These are phyloP conservation scores for Oligia strigilis DNA, from an alignment of 2,888 invertebrate species.

Conservation along the genomic window DNA sequence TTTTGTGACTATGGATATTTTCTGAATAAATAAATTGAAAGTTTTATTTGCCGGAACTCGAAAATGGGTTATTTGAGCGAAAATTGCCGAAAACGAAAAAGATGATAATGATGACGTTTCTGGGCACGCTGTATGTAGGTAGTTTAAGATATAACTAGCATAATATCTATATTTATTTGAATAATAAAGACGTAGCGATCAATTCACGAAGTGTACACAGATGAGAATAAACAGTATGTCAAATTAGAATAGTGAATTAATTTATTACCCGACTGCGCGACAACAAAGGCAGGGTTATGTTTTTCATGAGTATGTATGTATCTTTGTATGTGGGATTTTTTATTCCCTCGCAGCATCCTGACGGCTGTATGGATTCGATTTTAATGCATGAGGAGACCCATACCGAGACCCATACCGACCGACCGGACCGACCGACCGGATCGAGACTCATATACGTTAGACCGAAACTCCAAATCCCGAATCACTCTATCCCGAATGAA, in stretches of 20 bases:
- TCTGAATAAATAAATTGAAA: too few relatives aligned
- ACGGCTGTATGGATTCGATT: background rate
- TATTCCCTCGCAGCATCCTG: background rate
- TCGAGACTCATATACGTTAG: too few relatives aligned
- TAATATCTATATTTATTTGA: constrained; percentile 12
- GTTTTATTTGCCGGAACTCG: too few relatives aligned
- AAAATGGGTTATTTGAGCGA: too few relatives aligned
- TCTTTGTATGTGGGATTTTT: background rate
- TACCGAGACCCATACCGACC: too few relatives aligned
- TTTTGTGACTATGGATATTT: too few relatives aligned
- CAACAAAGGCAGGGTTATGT: too few relatives aligned
- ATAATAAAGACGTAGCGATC: constrained; percentile 48
- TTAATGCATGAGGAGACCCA: background rate
- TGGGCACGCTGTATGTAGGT: background rate
- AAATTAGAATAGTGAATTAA: background rate
- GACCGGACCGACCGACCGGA: too few relatives aligned
- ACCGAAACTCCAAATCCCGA: too few relatives aligned
- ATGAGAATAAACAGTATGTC: constrained; percentile 27
- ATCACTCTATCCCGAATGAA: too few relatives aligned
- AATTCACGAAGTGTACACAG: constrained; percentile 31
- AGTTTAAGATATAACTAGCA: constrained; percentile 5
- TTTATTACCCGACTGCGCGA: background rate
- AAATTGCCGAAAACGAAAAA: too few relatives aligned
- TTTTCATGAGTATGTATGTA: background rate
- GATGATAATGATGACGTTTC: too few relatives aligned